Percentiles rank a stretch among this genome's conserved stretches.
Conservation (phyloP, 1,140 invertebrate genomes). For the Zaprionus tsacasi region DNA sequence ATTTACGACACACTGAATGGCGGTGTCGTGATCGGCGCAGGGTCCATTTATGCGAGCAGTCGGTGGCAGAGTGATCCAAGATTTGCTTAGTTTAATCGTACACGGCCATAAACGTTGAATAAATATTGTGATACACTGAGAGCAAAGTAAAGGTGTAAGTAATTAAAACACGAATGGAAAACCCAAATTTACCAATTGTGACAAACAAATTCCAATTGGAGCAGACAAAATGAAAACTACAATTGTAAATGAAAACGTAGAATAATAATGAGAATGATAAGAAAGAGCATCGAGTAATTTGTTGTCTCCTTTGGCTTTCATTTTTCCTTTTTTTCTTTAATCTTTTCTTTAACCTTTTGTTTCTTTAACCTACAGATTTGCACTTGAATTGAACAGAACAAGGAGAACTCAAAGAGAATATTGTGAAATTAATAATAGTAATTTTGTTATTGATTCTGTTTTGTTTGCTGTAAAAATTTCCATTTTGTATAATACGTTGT, state of each 20-base stretch:
- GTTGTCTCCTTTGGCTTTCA: background rate
- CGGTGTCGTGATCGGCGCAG: constrained; percentile 23
- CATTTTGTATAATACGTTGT: too few species aligned
- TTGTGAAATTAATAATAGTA: background rate
- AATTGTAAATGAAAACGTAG: background rate
- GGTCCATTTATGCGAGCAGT: constrained; percentile 53
- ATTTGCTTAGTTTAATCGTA: constrained; percentile 21
- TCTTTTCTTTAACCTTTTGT: too few species aligned
- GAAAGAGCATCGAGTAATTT: background rate
- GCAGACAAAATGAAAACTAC: background rate
- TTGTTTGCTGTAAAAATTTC: background rate
- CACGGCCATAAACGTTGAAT: constrained; percentile 10
- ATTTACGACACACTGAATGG: constrained; percentile 45
- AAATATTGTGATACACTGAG: constrained; percentile 12
- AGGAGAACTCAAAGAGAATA: background rate
- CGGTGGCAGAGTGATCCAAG: constrained; percentile 57
- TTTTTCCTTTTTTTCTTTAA: background rate
- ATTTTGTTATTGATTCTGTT: background rate
- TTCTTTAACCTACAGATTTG: background rate
- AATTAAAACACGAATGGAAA: background rate
- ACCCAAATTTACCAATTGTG: background rate
- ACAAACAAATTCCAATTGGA: background rate
- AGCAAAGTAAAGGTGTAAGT: background rate
- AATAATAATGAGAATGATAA: too few species aligned
- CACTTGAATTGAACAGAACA: background rate